A percentile compares a stretch with the other conserved stretches of the same genome.
Conservation (phyloP, 37 sponge, comb jelly and placozoan genomes). For the Halisarca cf. caerulea region DNA sequence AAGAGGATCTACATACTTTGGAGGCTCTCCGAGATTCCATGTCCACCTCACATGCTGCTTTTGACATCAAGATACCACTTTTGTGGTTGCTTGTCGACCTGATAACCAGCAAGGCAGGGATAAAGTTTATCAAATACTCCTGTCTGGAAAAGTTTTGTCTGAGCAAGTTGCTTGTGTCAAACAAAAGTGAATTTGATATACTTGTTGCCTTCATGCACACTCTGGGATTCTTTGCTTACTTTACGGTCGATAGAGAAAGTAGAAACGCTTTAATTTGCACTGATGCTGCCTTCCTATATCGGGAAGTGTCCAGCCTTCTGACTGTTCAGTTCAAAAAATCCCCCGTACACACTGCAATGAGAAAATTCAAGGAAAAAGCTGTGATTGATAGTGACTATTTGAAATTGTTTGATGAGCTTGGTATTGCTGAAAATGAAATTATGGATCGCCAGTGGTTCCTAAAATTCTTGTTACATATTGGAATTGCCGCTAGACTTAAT, state of each 20-base stretch:
- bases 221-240: conserved; percentile 6
- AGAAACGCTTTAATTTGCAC: neutral
- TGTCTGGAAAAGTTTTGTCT: neutral
- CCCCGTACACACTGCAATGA: neutral
- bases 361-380: neutral
- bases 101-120: neutral
- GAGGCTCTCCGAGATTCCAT: too few species aligned
- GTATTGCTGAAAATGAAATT: neutral
- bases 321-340: neutral
- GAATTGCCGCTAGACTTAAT: neutral
- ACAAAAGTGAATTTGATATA: neutral
- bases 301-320: neutral
- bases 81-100: neutral
- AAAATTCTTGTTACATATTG: neutral
- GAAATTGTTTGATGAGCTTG: neutral
- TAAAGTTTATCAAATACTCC: neutral
- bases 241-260: neutral
- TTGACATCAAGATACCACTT: neutral
- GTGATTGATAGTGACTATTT: neutral
- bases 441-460: neutral
- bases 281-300: neutral
- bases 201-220: neutral
- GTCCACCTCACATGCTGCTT: too few species aligned
- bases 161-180: neutral
- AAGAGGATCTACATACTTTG: too few species aligned